Conservation (phyloP, 1,140 invertebrate species). For the Conopomorpha cramerella region DNA sequence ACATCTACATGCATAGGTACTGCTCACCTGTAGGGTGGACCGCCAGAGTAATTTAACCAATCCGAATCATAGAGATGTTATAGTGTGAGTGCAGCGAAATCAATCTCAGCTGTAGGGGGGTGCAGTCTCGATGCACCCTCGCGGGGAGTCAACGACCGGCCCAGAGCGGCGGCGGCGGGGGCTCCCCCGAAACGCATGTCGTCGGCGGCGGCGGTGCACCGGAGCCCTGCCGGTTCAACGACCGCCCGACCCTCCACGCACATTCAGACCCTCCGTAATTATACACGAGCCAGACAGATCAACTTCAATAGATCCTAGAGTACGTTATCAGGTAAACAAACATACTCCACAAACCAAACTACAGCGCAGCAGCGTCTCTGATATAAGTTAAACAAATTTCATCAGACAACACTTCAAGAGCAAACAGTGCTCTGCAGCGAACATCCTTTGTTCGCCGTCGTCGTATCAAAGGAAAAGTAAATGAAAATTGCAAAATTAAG, state of each 20-base stretch:
- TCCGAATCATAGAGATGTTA: neutral
- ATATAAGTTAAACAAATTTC: no score
- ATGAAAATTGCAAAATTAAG: no score
- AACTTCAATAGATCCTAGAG: no score
- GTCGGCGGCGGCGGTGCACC: conserved; percentile 17
- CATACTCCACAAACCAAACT: no score
- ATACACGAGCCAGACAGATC: conserved; percentile 13
- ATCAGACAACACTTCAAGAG: no score
- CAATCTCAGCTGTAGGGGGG: conserved; percentile 23
- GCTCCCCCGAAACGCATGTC: conserved; percentile 26
- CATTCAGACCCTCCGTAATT: conserved; percentile 20
- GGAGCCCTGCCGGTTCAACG: conserved; percentile 44
- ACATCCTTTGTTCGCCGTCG: no score
- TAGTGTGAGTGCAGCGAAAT: conserved; percentile 18
- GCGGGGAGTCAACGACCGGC: conserved; percentile 42
- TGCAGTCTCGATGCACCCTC: conserved; percentile 33
- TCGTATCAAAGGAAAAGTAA: no score
- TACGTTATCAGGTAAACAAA: no score
- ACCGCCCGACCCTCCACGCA: conserved; percentile 25
- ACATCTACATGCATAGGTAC: no score
- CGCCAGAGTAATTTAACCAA: neutral
- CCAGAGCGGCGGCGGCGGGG: conserved; percentile 29
- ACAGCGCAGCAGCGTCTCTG: no score
- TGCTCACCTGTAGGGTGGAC: no score
- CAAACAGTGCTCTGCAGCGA: no score